These are phyloP conservation scores for Schizaphis graminum DNA, from an alignment of 2,888 invertebrate species.

Conservation along the genomic window DNA sequence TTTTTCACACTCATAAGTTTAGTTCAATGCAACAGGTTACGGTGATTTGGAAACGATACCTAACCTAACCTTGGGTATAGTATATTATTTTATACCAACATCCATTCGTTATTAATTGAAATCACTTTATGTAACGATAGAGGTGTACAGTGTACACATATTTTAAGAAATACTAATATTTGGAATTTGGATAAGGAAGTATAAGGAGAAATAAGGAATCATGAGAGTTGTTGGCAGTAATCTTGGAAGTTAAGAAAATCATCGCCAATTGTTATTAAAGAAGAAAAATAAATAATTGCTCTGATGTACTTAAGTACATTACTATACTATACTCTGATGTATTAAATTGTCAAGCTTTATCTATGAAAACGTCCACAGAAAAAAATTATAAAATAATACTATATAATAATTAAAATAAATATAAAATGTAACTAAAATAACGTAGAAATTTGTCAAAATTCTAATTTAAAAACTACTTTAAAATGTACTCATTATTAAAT, in stretches of 20 bases:
- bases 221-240: not conserved
- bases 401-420: too few species aligned
- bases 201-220: not conserved
- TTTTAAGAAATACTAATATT: not conserved
- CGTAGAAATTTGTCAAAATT: too few species aligned
- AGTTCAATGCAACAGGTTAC: not conserved
- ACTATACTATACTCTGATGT: too few species aligned
- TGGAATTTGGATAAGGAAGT: not conserved
- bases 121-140: not conserved
- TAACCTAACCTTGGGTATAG: not conserved
- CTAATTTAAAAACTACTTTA: not conserved
- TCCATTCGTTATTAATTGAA: not conserved
- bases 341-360: too few species aligned
- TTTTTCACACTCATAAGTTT: not conserved
- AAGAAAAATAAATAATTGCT: too few species aligned
- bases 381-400: too few species aligned
- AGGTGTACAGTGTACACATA: not conserved
- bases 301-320: too few species aligned
- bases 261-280: too few species aligned
- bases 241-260: too few species aligned
- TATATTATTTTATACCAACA: not conserved
- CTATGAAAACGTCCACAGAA: too few species aligned
- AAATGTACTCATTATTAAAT: not conserved
- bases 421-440: too few species aligned
- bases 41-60: not conserved